Evolutionary conservation across 2,888 invertebrate species (phyloP).

Genomic region (Tenthredo mesomela): DNA sequence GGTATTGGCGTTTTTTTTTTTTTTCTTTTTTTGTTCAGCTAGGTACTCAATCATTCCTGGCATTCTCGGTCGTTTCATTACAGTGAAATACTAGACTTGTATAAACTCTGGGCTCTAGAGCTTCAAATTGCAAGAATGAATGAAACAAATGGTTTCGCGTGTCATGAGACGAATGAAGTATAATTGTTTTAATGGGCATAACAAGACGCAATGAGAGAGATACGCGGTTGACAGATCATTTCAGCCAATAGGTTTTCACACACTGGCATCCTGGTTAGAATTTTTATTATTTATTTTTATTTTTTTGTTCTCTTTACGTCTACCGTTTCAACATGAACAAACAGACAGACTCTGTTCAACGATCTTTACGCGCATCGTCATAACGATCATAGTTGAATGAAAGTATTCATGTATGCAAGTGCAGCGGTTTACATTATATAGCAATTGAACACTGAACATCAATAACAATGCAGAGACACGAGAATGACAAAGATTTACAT

Average conservation of each 20-base stretch:
- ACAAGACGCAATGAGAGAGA: constrained; percentile 30
- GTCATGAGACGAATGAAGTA: constrained; percentile 1
- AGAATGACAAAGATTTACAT: constrained; percentile 21
- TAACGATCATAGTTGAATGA: not conserved
- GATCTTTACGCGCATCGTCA: not conserved
- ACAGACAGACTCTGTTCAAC: not conserved
- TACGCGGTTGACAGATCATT: not conserved
- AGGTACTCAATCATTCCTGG: not conserved
- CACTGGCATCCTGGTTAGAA: not conserved
- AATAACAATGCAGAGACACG: constrained; percentile 37
- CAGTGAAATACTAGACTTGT: not conserved
- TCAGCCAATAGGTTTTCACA: constrained; percentile 35
- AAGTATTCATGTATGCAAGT: constrained; percentile 12
- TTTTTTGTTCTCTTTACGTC: not conserved
- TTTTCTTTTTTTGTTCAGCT: not conserved
- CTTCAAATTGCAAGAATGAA: not conserved
- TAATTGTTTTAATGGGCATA: constrained; percentile 15
- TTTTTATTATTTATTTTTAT: not conserved
- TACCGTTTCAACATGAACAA: not conserved
- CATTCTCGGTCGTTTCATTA: not conserved
- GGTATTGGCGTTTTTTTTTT: not conserved
- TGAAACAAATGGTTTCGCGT: not conserved
- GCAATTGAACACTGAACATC: constrained; percentile 11
- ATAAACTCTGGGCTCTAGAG: not conserved
- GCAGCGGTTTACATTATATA: not conserved